These are phyloP conservation scores for Stichodactyla helianthus DNA, from an alignment of 64 coral and sea anemone species.

Conservation along the genomic window DNA sequence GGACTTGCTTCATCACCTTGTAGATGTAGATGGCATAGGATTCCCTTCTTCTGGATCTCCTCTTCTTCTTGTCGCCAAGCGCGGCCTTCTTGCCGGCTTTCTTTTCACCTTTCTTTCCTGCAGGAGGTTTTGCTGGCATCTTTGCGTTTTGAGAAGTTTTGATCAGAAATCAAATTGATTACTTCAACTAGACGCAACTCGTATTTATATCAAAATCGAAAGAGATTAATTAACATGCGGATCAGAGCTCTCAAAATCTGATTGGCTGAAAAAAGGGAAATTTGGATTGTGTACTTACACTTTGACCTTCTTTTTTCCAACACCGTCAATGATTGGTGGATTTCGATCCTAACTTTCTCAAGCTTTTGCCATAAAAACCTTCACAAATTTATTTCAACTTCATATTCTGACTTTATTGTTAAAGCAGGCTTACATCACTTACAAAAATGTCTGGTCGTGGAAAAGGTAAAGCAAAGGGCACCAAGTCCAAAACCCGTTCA, in stretches of 20 bases:
- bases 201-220: not conserved
- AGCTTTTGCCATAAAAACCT: not conserved
- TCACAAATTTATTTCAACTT: not conserved
- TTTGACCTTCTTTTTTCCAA: not conserved
- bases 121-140: not conserved
- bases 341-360: conserved; percentile 5
- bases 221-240: conserved; percentile 4
- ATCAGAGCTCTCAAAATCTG: not conserved
- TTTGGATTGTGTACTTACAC: not conserved
- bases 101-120: conserved; percentile 21
- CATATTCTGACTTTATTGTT: not conserved
- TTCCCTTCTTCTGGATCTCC: not conserved
- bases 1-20: too few relatives aligned
- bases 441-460: conserved; percentile 14
- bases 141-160: not conserved
- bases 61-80: conserved; percentile 10
- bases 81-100: conserved; percentile 12
- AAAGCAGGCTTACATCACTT: not conserved
- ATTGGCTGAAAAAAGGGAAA: not conserved
- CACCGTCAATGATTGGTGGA: not conserved
- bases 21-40: conserved; percentile 11
- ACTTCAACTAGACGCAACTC: not conserved
- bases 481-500: conserved; percentile 18
- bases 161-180: not conserved
- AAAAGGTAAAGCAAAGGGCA: conserved; percentile 28